Percentiles rank a stretch among this genome's conserved stretches.
Evolutionary conservation across 2,113 vertebrate species (phyloP).

Genomic region (Chaetodon auriga): DNA sequence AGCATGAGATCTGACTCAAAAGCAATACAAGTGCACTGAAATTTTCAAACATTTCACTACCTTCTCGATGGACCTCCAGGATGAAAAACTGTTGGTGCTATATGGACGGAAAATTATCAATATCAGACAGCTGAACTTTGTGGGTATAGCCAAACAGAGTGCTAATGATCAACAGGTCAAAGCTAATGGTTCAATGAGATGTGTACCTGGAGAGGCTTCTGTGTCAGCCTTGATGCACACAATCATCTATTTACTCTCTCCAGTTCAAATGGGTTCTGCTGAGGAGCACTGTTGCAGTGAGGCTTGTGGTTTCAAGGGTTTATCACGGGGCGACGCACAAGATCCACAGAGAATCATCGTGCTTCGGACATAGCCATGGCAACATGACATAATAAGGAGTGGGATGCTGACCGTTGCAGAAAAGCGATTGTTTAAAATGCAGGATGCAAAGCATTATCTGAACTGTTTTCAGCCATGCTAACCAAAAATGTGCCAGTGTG

Average conservation of each 20-base stretch:
- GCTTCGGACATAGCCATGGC: slow-evolving; percentile 33
- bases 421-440: background rate
- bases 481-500: background rate
- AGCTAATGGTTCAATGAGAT: slow-evolving; percentile 51
- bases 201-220: slow-evolving; percentile 35
- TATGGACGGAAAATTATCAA: background rate
- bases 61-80: background rate
- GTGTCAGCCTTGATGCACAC: slow-evolving; percentile 32
- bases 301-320: slow-evolving; percentile 27
- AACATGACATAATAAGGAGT: slow-evolving; percentile 35
- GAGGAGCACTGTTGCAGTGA: background rate
- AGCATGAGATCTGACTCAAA: background rate
- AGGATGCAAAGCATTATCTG: background rate
- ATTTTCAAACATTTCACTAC: background rate
- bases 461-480: too few relatives aligned
- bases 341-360: background rate
- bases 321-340: slow-evolving; percentile 15
- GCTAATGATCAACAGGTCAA: background rate
- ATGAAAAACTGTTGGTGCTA: background rate
- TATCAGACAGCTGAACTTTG: slow-evolving; percentile 2
- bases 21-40: background rate
- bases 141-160: background rate
- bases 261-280: slow-evolving; percentile 17
- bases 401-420: slow-evolving; percentile 1
- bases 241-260: slow-evolving; percentile 35